Evolutionary conservation across 1,140 invertebrate species (phyloP).

Genomic region (Phocides pigmalion): DNA sequence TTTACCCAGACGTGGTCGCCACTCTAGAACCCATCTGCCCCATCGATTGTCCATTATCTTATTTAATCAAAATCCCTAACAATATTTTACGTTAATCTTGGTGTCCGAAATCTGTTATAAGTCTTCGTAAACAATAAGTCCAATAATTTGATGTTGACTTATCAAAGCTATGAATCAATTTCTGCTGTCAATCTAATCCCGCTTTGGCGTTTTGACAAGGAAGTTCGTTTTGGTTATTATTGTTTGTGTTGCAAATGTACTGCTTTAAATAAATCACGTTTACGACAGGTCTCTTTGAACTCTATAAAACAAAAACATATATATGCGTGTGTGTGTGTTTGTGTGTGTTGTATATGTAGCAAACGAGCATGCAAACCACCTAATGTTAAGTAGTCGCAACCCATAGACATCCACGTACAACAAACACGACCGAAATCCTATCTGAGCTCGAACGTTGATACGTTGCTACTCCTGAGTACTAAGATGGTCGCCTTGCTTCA

Average conservation of each 20-base stretch:
- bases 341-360: no score
- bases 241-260: conserved; percentile 12
- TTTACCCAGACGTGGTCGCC: no score
- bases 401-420: no score
- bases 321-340: no score
- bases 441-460: no score
- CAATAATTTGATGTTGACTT: not conserved
- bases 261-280: conserved; percentile 11
- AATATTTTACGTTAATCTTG: conserved; percentile 3
- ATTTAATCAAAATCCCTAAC: not conserved
- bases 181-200: conserved; percentile 18
- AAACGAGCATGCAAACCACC: no score
- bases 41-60: not conserved
- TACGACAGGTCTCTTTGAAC: not conserved
- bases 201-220: conserved; percentile 1
- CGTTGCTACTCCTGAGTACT: no score
- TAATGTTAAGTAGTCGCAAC: no score
- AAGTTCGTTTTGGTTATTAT: conserved; percentile 16
- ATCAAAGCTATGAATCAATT: conserved; percentile 15
- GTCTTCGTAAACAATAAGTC: not conserved
- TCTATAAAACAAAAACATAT: no score
- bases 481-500: no score
- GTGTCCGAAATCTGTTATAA: not conserved
- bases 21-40: no score
- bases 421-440: no score